Conservation (phyloP, 2,113 vertebrate genomes). For the Ia io region DNA sequence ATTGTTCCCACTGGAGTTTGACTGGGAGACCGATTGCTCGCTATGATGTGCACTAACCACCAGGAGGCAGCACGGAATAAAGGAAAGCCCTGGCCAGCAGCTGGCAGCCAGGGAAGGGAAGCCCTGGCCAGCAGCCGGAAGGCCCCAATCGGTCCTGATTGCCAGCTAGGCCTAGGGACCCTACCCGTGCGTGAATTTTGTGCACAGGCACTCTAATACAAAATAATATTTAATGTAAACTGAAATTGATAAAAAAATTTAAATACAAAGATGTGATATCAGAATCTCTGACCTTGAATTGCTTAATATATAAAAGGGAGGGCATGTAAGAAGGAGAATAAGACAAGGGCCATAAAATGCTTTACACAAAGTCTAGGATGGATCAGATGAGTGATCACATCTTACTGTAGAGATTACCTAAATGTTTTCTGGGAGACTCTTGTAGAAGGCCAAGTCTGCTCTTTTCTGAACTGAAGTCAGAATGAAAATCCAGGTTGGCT, state of each 20-base stretch:
- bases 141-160: too few relatives aligned
- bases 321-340: neutral
- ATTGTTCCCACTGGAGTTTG: too few relatives aligned
- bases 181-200: too few relatives aligned
- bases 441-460: too few relatives aligned
- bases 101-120: too few relatives aligned
- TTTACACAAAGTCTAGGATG: neutral
- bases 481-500: neutral
- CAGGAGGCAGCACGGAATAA: accelerated
- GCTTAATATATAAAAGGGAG: neutral
- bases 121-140: too few relatives aligned
- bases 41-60: too few relatives aligned
- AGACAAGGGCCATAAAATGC: neutral
- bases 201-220: neutral
- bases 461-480: neutral
- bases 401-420: neutral
- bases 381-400: neutral
- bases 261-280: neutral
- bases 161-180: too few relatives aligned
- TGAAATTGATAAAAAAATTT: neutral
- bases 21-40: too few relatives aligned
- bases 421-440: neutral
- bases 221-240: neutral
- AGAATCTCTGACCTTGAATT: neutral
- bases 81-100: too few relatives aligned